These are phyloP conservation scores for Paramormyrops kingsleyae DNA, from an alignment of 2,113 vertebrate species.

Conservation along the genomic window DNA sequence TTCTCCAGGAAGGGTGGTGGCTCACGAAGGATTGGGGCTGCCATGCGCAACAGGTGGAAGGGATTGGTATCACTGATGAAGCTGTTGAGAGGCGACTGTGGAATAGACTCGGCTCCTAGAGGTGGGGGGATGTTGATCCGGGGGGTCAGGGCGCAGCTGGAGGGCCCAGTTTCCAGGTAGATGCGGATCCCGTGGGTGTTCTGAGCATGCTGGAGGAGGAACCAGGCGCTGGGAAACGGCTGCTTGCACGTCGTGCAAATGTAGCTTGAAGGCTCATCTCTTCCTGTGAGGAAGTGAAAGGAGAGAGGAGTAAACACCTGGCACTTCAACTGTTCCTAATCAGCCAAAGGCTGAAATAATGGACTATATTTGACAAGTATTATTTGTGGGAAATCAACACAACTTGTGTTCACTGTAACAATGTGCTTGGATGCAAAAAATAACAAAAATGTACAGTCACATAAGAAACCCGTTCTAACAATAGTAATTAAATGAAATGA, in stretches of 20 bases:
- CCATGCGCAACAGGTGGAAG: conserved; percentile 95
- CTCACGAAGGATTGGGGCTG: conserved; percentile 88
- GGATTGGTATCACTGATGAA: conserved; percentile 94
- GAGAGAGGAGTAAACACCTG: background rate
- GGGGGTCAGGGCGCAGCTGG: conserved; percentile 87
- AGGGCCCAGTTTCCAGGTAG: conserved; percentile 93
- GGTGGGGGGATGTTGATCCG: conserved; percentile 93
- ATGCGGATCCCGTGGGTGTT: conserved; percentile 97
- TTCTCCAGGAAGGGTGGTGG: conserved; percentile 87
- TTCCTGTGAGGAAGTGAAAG: conserved; percentile 68
- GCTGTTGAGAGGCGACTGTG: conserved; percentile 89
- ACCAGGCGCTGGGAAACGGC: conserved; percentile 97
- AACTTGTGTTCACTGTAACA: background rate
- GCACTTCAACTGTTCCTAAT: background rate
- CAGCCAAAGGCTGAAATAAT: background rate
- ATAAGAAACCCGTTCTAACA: background rate
- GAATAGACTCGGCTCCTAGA: conserved; percentile 79
- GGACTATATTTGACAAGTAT: background rate
- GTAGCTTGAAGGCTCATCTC: conserved; percentile 99
- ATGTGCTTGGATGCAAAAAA: background rate
- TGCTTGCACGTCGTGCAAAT: conserved; percentile 99
- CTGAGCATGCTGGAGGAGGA: conserved; percentile 98
- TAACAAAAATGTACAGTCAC: background rate
- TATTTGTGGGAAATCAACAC: background rate
- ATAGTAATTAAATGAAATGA: background rate